Conservation (phyloP, 2,113 vertebrate species). For the Ceratotherium simum region DNA sequence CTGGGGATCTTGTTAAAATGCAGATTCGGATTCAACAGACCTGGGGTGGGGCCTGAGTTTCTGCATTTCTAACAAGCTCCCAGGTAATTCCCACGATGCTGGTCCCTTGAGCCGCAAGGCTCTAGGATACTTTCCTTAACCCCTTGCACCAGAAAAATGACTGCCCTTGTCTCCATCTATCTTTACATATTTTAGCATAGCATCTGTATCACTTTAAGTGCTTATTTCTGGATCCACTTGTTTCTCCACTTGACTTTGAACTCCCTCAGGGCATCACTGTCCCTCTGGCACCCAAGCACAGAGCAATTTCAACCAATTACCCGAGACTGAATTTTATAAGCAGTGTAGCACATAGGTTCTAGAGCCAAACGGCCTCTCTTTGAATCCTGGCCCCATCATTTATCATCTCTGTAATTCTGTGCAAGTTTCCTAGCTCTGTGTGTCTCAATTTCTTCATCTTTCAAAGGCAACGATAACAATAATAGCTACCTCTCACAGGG, state of each 20-base stretch:
- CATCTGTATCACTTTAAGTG: background rate
- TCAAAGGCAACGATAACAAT: background rate
- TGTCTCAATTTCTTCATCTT: background rate
- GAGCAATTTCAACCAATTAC: constrained; percentile 24
- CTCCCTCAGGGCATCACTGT: constrained; percentile 9
- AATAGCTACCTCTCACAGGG: background rate
- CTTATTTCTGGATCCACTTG: constrained; percentile 33
- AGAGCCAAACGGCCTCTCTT: background rate
- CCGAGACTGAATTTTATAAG: background rate
- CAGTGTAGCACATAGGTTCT: background rate
- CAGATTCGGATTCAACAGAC: background rate
- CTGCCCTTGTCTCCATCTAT: background rate
- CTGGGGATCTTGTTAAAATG: constrained; percentile 59
- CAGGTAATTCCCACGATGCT: background rate
- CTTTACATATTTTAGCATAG: background rate
- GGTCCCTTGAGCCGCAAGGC: background rate
- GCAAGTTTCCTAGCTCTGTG: background rate
- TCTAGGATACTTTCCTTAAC: background rate
- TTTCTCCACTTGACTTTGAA: constrained; percentile 53
- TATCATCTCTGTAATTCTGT: background rate
- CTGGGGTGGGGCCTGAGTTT: background rate
- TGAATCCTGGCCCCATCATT: background rate
- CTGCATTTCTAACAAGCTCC: constrained; percentile 58
- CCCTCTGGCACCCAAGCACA: constrained; percentile 6
- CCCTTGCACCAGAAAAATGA: background rate